Conservation (phyloP, 2,797 vertebrate genomes). For the Limosa lapponica region DNA sequence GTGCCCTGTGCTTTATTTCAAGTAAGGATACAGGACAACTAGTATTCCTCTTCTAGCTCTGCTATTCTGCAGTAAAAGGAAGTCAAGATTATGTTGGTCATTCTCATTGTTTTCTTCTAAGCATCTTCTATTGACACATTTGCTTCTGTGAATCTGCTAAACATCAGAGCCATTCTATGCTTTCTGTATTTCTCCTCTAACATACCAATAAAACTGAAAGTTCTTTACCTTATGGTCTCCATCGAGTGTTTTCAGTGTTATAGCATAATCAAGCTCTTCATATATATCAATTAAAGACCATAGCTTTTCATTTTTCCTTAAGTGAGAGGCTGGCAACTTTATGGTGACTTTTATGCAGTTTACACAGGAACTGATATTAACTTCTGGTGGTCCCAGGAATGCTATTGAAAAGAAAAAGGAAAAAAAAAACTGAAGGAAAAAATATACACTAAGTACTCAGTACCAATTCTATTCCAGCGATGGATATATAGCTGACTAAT, state of each 20-base stretch:
- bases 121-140: neutral
- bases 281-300: slow-evolving; percentile 43
- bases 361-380: slow-evolving; percentile 48
- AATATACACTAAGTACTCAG: neutral
- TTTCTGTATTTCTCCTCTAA: neutral
- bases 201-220: neutral
- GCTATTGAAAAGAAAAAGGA: slow-evolving; percentile 37
- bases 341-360: slow-evolving; percentile 64
- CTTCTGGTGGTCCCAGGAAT: slow-evolving; percentile 64
- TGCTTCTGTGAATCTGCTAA: neutral
- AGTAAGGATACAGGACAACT: neutral
- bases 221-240: slow-evolving; percentile 26
- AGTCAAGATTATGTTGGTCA: neutral
- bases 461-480: neutral
- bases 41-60: neutral
- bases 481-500: neutral
- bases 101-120: neutral
- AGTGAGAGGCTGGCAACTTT: slow-evolving; percentile 37
- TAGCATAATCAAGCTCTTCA: neutral
- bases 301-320: neutral
- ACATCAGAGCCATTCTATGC: neutral
- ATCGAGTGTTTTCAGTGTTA: slow-evolving; percentile 20
- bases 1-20: neutral
- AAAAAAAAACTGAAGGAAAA: neutral
- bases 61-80: neutral